Conservation (phyloP, 2,797 vertebrate genomes). For the Myotis daubentonii region DNA sequence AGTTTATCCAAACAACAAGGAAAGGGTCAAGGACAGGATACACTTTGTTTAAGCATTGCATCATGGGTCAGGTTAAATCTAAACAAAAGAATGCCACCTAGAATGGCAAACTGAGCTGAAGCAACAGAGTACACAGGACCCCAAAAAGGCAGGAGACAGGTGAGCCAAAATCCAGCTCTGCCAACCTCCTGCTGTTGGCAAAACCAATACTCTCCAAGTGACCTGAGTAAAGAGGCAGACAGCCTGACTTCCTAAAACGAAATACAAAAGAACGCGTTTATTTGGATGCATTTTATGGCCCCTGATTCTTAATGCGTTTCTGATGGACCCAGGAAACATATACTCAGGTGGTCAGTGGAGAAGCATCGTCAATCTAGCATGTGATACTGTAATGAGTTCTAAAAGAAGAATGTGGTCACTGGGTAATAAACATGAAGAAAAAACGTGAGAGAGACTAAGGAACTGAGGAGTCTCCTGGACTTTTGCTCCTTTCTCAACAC, state of each 20-base stretch:
- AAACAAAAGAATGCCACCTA: neutral
- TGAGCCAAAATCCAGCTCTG: neutral
- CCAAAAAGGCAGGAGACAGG: neutral
- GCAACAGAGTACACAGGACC: neutral
- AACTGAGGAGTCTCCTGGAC: neutral
- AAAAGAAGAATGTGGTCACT: neutral
- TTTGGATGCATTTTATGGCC: neutral
- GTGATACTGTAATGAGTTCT: neutral
- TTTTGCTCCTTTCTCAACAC: neutral
- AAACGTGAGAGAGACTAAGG: neutral
- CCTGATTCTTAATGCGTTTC: neutral
- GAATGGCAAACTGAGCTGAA: neutral
- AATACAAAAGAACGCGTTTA: neutral
- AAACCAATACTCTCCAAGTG: neutral
- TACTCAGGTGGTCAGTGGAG: neutral
- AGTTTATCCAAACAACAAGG: neutral
- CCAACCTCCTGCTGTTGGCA: neutral
- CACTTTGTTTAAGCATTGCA: neutral
- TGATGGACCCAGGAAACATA: neutral
- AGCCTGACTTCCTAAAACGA: neutral
- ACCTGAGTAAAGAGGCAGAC: neutral
- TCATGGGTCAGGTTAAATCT: neutral
- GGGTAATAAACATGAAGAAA: neutral
- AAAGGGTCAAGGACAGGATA: neutral
- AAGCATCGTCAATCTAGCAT: neutral